Evolutionary conservation across 2,888 invertebrate genomes (phyloP).

Genomic region (Azorinus chamasolen): DNA sequence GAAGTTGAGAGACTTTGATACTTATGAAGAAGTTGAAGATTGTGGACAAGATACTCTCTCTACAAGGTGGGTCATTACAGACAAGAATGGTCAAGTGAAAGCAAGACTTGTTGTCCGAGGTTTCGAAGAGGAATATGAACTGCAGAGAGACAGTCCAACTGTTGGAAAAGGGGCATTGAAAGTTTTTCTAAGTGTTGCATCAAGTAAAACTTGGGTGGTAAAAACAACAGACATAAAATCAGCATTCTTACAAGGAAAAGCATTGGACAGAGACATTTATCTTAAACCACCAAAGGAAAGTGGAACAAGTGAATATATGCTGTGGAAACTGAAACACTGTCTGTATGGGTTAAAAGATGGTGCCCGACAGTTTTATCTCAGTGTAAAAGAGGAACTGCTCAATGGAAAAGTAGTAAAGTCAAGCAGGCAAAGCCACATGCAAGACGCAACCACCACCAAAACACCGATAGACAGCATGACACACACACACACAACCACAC

Average conservation of each 20-base stretch:
- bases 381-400: no score
- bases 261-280: slow-evolving; percentile 50
- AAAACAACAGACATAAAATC: slow-evolving; percentile 68
- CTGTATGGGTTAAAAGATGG: slow-evolving; percentile 65
- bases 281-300: slow-evolving; percentile 55
- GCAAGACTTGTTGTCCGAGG: slow-evolving; percentile 27
- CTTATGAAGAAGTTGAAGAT: slow-evolving; percentile 43
- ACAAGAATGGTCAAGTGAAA: slow-evolving; percentile 33
- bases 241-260: slow-evolving; percentile 65
- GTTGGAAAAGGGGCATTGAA: slow-evolving; percentile 43
- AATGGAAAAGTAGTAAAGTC: no score
- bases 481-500: no score
- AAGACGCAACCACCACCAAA: no score
- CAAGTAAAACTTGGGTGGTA: slow-evolving; percentile 47
- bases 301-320: slow-evolving; percentile 1
- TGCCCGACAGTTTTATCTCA: slow-evolving; percentile 61
- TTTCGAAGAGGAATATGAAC: slow-evolving; percentile 29
- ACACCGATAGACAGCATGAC: no score
- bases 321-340: slow-evolving; percentile 65
- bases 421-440: no score
- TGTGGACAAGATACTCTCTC: slow-evolving; percentile 25
- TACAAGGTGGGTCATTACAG: slow-evolving; percentile 39
- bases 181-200: slow-evolving; percentile 38
- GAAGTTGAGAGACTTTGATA: slow-evolving; percentile 36
- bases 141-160: slow-evolving; percentile 44